phyloP scores from a whole-genome alignment of 2,888 invertebrate genomes.

The Ophraella communa region DNA sequence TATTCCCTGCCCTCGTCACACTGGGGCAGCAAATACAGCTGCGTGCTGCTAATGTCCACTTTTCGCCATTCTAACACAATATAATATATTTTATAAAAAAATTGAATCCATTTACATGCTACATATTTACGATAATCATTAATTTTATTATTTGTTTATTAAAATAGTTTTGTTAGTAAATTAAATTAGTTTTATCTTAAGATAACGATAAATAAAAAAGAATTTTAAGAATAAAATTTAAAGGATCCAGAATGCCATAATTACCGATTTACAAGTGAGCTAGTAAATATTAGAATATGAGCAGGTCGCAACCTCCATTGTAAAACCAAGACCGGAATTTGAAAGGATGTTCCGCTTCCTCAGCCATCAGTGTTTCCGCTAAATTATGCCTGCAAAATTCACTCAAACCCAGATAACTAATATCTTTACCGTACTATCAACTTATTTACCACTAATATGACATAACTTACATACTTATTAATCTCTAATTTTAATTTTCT shows the following conservation, averaged over 20 bases:
- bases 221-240: background rate
- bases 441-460: conserved; percentile 20
- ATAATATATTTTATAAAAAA: too few species aligned
- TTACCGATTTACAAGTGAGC: conserved; percentile 43
- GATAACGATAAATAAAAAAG: too few species aligned
- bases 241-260: conserved; percentile 38
- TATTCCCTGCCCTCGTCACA: too few species aligned
- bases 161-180: too few species aligned
- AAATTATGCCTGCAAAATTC: conserved; percentile 46
- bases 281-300: conserved; percentile 39
- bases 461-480: conserved; percentile 14
- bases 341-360: conserved; percentile 49
- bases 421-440: conserved; percentile 38
- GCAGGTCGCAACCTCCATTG: conserved; percentile 43
- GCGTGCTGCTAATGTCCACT: too few species aligned
- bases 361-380: conserved; percentile 44
- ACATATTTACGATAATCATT: too few species aligned
- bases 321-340: conserved; percentile 45
- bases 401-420: conserved; percentile 43
- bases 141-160: too few species aligned
- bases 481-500: too few species aligned
- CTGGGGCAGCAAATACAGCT: too few species aligned
- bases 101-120: too few species aligned
- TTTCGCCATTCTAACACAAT: too few species aligned
- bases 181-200: too few species aligned